Conservation (phyloP, 2,797 vertebrate species). For the Lutjanus campechanus region DNA sequence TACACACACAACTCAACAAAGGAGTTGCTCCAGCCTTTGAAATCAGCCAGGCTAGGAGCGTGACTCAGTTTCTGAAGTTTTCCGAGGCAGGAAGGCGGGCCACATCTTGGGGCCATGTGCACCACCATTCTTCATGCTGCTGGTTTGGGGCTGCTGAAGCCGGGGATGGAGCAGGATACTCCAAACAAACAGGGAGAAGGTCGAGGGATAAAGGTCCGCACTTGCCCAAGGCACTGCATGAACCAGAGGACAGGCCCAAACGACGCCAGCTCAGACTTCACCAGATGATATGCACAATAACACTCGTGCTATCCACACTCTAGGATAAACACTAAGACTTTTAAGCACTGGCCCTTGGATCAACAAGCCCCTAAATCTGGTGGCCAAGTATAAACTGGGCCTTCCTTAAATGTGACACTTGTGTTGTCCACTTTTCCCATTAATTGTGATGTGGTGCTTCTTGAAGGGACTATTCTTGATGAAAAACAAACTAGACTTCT, state of each 20-base stretch:
- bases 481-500: too few species aligned
- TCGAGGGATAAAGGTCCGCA: slow-evolving; percentile 35
- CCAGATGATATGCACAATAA: slow-evolving; percentile 39
- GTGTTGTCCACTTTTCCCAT: too few species aligned
- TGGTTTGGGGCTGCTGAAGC: slow-evolving; percentile 36
- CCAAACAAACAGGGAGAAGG: slow-evolving; percentile 66
- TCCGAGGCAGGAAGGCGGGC: slow-evolving; percentile 55
- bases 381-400: too few species aligned
- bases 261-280: slow-evolving; percentile 49
- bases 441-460: too few species aligned
- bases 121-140: slow-evolving; percentile 43
- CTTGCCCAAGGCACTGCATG: slow-evolving; percentile 58
- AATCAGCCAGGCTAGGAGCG: slow-evolving; percentile 57
- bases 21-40: slow-evolving; percentile 62
- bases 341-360: too few species aligned
- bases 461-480: too few species aligned
- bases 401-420: too few species aligned
- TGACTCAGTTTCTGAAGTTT: slow-evolving; percentile 68
- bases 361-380: too few species aligned
- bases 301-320: neutral
- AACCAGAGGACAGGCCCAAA: slow-evolving; percentile 52
- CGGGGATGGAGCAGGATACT: slow-evolving; percentile 48
- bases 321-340: too few species aligned
- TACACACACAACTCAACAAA: slow-evolving; percentile 54
- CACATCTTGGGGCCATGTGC: slow-evolving; percentile 84